Evolutionary conservation across 1,140 invertebrate species (phyloP).

Genomic region (Coenobita brevimanus): DNA sequence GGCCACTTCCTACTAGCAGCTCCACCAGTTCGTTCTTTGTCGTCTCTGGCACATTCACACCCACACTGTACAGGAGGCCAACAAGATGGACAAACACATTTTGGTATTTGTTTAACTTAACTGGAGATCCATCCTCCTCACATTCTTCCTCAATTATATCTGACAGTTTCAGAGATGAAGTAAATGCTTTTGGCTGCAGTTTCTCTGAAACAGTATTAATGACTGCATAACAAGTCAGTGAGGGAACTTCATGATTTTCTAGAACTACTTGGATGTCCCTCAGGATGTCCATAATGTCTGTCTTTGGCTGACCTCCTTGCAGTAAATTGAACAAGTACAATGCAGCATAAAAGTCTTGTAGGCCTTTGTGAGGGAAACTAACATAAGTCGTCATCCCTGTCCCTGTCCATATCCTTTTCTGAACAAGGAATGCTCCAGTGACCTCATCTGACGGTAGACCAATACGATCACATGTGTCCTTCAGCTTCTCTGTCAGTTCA

Average conservation of each 20-base stretch:
- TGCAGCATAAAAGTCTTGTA: constrained; percentile 34
- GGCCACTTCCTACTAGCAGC: neutral
- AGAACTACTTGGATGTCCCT: neutral
- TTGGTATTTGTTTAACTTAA: constrained; percentile 6
- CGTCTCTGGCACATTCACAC: neutral
- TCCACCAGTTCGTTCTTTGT: neutral
- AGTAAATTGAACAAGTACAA: neutral
- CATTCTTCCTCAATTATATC: neutral
- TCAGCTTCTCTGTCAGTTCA: neutral
- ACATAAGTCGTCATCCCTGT: neutral
- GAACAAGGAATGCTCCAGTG: neutral
- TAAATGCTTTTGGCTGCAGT: neutral
- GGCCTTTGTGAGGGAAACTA: constrained; percentile 28
- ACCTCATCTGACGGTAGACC: neutral
- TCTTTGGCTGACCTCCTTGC: neutral
- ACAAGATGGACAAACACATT: constrained; percentile 29
- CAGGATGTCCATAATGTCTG: neutral
- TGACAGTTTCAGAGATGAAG: neutral
- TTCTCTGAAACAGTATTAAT: neutral
- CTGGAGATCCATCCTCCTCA: neutral
- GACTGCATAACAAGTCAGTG: neutral
- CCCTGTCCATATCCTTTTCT: constrained; percentile 9
- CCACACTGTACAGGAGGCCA: neutral
- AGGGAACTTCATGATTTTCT: neutral
- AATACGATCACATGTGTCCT: neutral